Evolutionary conservation across 1,140 invertebrate species (phyloP).

Genomic region (Phymastichus coffea): DNA sequence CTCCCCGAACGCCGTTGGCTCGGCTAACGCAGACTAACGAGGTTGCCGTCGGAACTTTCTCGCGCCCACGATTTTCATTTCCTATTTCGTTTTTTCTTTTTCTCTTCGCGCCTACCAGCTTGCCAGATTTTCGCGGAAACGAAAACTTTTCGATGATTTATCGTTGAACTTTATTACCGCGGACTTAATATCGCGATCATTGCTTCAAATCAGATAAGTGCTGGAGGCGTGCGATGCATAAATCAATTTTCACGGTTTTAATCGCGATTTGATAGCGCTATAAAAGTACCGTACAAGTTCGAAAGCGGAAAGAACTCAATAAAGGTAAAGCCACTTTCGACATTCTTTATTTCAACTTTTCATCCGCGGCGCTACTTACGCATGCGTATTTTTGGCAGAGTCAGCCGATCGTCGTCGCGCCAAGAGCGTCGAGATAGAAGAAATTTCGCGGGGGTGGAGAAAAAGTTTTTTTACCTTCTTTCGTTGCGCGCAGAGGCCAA

Average conservation of each 20-base stretch:
- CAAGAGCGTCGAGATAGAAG: too few relatives aligned
- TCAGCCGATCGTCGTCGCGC: constrained; percentile 20
- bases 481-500: too few relatives aligned
- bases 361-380: background rate
- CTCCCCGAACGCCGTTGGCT: background rate
- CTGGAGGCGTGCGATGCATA: too few relatives aligned
- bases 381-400: background rate
- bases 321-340: constrained; percentile 7
- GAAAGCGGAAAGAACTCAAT: constrained; percentile 15
- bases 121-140: too few relatives aligned
- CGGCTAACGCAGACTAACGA: constrained; percentile 11
- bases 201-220: too few relatives aligned
- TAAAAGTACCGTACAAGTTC: too few relatives aligned
- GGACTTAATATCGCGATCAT: too few relatives aligned
- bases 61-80: background rate
- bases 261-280: too few relatives aligned
- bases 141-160: too few relatives aligned
- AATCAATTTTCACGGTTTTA: too few relatives aligned
- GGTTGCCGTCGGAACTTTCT: background rate
- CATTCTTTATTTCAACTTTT: background rate
- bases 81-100: background rate
- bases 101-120: background rate
- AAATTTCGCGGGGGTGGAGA: background rate
- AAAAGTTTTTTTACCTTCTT: background rate
- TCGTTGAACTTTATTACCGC: too few relatives aligned